Conservation (phyloP, 2,888 invertebrate species). For the Tipula lateralis region DNA sequence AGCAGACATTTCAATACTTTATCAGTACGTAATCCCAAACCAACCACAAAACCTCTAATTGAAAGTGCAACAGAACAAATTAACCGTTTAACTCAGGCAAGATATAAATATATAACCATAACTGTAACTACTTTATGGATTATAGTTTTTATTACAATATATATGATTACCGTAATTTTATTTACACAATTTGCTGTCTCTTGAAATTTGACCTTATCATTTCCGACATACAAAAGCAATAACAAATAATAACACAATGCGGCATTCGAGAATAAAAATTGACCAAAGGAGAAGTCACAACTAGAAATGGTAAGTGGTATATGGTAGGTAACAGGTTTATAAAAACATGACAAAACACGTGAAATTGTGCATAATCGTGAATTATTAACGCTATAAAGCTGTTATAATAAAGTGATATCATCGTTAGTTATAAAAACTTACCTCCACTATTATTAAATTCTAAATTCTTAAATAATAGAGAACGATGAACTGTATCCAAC, state of each 20-base stretch:
- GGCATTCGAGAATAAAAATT: not conserved
- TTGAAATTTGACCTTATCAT: not conserved
- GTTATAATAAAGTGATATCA: not conserved
- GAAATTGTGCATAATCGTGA: not conserved
- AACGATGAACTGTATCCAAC: constrained; percentile 32
- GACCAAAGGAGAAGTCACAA: not conserved
- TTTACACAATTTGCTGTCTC: not conserved
- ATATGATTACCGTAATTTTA: not conserved
- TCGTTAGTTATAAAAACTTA: not conserved
- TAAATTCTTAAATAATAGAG: constrained; percentile 29
- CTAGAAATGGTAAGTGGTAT: not conserved
- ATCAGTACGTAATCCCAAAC: not conserved
- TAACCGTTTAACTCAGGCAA: not conserved
- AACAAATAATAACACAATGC: not conserved
- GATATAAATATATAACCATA: not conserved
- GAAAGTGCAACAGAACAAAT: not conserved
- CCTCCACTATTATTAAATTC: constrained; percentile 25
- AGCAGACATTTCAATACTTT: not conserved
- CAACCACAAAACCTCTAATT: not conserved
- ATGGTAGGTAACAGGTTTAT: not conserved
- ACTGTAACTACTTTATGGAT: not conserved
- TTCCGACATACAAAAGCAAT: not conserved
- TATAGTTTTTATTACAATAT: not conserved
- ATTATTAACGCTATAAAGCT: not conserved
- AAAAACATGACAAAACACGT: not conserved